Conservation (phyloP, 2,113 vertebrate species). For the Gasterosteus aculeatus region DNA sequence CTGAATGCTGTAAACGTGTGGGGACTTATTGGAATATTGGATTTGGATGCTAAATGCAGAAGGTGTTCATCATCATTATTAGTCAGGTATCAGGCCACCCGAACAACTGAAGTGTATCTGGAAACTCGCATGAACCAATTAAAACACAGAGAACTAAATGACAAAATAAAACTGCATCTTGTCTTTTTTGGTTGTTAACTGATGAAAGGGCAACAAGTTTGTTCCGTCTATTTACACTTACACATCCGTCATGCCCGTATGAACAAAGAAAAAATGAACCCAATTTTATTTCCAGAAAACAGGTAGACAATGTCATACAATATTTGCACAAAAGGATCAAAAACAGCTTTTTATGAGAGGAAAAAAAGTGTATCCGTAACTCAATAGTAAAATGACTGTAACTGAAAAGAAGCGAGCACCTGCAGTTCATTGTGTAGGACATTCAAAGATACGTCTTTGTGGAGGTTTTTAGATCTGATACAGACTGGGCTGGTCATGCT, state of each 20-base stretch:
- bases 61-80: neutral
- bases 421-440: constrained; percentile 22
- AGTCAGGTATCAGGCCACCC: neutral
- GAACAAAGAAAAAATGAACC: constrained; percentile 62
- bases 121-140: constrained; percentile 1
- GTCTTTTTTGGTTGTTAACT: neutral
- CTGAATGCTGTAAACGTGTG: neutral
- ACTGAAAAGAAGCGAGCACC: constrained; percentile 23
- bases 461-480: constrained; percentile 28
- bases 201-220: neutral
- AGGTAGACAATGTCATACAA: constrained; percentile 50
- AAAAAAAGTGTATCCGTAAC: constrained; percentile 33
- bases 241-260: neutral
- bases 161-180: neutral
- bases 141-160: constrained; percentile 9
- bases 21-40: neutral
- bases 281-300: constrained; percentile 66
- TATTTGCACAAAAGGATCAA: constrained; percentile 33
- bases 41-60: neutral
- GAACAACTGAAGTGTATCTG: neutral
- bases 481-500: constrained; percentile 28
- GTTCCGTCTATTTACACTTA: neutral
- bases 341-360: constrained; percentile 6
- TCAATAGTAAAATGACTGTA: constrained; percentile 26
- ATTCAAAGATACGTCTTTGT: constrained; percentile 2